These are phyloP conservation scores for Holacanthus passer DNA, from an alignment of 2,113 vertebrate species.

Conservation along the genomic window DNA sequence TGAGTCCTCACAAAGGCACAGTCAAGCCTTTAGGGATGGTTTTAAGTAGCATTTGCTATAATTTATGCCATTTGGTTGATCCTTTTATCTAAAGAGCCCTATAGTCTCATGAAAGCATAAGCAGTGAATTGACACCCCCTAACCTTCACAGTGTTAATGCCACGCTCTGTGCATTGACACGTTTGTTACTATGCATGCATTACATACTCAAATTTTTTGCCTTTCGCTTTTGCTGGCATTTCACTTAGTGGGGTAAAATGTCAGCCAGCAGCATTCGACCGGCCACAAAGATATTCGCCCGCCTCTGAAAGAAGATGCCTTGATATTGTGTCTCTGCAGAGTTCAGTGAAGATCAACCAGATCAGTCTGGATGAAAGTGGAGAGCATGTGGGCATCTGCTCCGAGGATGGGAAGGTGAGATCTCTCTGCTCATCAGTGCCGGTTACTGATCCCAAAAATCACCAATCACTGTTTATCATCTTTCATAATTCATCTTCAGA, in stretches of 20 bases:
- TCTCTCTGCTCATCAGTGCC: conserved; percentile 53
- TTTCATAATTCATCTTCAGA: conserved; percentile 62
- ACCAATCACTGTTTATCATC: conserved; percentile 66
- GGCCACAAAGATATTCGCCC: conserved; percentile 44
- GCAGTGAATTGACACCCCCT: neutral
- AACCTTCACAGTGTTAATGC: conserved; percentile 40
- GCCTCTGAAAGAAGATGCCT: conserved; percentile 55
- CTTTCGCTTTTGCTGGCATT: conserved; percentile 43
- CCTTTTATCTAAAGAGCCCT: conserved; percentile 56
- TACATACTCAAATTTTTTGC: conserved; percentile 6
- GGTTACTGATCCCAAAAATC: conserved; percentile 53
- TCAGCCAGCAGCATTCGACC: conserved; percentile 54
- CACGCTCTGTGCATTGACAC: conserved; percentile 37
- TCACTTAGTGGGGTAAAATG: conserved; percentile 62
- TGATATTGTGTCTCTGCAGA: conserved; percentile 83
- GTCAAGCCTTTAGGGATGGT: neutral
- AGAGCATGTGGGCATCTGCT: conserved; percentile 97
- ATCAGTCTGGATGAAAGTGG: conserved; percentile 98
- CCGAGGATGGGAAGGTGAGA: conserved; percentile 98
- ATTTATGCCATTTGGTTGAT: conserved; percentile 55
- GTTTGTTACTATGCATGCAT: conserved; percentile 31
- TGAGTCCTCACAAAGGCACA: neutral
- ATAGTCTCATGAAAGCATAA: conserved; percentile 30
- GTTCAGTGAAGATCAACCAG: conserved; percentile 98
- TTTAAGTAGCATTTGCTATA: conserved; percentile 48